phyloP scores from a whole-genome alignment of 1,140 invertebrate genomes.

The Lasioglossum albipes region DNA sequence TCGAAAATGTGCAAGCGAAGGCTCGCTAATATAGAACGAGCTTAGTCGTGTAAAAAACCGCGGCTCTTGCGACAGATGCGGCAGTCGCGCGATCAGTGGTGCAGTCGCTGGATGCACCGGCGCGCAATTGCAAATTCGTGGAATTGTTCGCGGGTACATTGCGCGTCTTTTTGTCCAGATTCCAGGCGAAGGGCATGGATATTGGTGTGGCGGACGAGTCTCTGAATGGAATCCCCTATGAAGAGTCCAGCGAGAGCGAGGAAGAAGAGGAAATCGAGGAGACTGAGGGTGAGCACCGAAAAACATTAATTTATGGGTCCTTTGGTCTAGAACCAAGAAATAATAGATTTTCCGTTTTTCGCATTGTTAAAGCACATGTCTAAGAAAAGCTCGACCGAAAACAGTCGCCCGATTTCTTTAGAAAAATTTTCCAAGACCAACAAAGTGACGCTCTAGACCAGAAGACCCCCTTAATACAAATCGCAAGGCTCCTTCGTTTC shows the following conservation, averaged over 20 bases:
- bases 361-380: too few species aligned
- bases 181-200: constrained; percentile 90
- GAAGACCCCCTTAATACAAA: background rate
- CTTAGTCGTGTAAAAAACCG: background rate
- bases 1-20: constrained; percentile 27
- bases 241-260: constrained; percentile 84
- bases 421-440: too few species aligned
- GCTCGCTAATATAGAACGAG: background rate
- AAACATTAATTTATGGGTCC: background rate
- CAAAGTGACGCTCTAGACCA: too few species aligned
- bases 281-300: constrained; percentile 71
- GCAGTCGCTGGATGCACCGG: too few species aligned
- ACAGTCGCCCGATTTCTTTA: too few species aligned
- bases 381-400: too few species aligned
- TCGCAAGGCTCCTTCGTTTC: background rate
- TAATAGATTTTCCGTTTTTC: too few species aligned
- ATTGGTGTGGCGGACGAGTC: constrained; percentile 88
- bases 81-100: constrained; percentile 26
- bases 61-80: background rate
- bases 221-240: constrained; percentile 85
- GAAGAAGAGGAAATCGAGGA: constrained; percentile 82
- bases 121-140: too few species aligned
- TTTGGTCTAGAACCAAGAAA: too few species aligned
- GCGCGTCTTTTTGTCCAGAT: constrained; percentile 78
- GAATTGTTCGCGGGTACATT: constrained; percentile 32